Percentiles rank a stretch among this genome's conserved stretches.
Evolutionary conservation across 2,113 vertebrate species (phyloP).

Genomic region (Setophaga petechia): DNA sequence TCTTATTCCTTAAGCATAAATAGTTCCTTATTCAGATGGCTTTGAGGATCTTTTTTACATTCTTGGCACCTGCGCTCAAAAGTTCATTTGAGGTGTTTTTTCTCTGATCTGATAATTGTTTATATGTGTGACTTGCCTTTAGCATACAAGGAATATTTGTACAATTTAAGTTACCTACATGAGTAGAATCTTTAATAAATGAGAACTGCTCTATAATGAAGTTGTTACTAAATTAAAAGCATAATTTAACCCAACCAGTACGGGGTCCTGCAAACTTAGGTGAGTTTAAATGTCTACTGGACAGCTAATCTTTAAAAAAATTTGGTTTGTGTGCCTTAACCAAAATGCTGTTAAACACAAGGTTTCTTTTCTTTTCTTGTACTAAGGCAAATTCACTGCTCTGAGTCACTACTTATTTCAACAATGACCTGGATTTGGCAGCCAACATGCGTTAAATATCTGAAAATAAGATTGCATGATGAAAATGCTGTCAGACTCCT

Average conservation of each 20-base stretch:
- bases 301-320: neutral
- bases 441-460: neutral
- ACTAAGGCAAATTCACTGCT: neutral
- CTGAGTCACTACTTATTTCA: conserved; percentile 22
- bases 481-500: conserved; percentile 25
- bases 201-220: neutral
- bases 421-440: neutral
- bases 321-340: neutral
- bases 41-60: neutral
- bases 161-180: neutral
- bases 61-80: neutral
- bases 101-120: neutral
- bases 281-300: neutral
- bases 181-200: neutral
- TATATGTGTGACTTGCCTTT: neutral
- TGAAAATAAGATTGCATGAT: conserved; percentile 31
- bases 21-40: neutral
- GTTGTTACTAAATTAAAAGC: neutral
- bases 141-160: neutral
- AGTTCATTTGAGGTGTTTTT: neutral
- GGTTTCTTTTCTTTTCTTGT: neutral
- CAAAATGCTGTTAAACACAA: neutral
- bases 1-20: neutral
- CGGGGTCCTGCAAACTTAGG: neutral
- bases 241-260: neutral